A percentile compares a stretch with the other conserved stretches of the same genome.
phyloP scores from a whole-genome alignment of 1,140 invertebrate genomes.

The Cotesia typhae region DNA sequence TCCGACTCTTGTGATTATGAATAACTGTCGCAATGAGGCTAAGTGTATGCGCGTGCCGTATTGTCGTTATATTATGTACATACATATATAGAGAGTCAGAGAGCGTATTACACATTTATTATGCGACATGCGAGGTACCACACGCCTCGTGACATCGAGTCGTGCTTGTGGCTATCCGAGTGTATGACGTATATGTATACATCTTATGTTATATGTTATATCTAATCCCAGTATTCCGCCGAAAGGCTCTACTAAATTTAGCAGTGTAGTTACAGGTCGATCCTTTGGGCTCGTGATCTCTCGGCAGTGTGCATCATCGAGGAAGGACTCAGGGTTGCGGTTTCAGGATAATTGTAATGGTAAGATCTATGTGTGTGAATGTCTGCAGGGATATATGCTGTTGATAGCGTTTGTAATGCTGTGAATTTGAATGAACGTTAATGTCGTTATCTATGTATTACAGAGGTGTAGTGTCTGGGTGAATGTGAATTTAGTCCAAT shows the following conservation, averaged over 20 bases:
- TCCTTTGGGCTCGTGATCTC: slow-evolving; percentile 21
- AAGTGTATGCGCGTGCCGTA: slow-evolving; percentile 31
- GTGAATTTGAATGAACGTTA: too few relatives aligned
- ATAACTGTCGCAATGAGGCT: slow-evolving; percentile 21
- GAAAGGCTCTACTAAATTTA: not conserved
- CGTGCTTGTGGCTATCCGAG: slow-evolving; percentile 32
- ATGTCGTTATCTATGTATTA: too few relatives aligned
- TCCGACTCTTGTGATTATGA: slow-evolving; percentile 25
- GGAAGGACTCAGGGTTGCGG: slow-evolving; percentile 8
- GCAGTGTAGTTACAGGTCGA: slow-evolving; percentile 19
- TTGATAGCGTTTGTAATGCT: too few relatives aligned
- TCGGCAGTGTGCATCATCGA: slow-evolving; percentile 1
- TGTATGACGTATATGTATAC: slow-evolving; percentile 32
- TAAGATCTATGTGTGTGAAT: not conserved
- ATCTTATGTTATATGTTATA: not conserved
- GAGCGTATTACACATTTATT: slow-evolving; percentile 23
- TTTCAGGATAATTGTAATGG: slow-evolving; percentile 3
- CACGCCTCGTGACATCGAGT: slow-evolving; percentile 34
- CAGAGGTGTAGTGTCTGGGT: too few relatives aligned
- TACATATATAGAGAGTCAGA: slow-evolving; percentile 7
- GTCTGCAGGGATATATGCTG: not conserved
- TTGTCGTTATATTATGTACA: slow-evolving; percentile 26
- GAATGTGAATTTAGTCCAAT: too few relatives aligned
- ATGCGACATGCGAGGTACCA: slow-evolving; percentile 33
- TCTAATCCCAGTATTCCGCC: too few relatives aligned